These are phyloP conservation scores for Chamaetylas fuelleborni DNA, from an alignment of 2,113 vertebrate genomes.

Conservation along the genomic window DNA sequence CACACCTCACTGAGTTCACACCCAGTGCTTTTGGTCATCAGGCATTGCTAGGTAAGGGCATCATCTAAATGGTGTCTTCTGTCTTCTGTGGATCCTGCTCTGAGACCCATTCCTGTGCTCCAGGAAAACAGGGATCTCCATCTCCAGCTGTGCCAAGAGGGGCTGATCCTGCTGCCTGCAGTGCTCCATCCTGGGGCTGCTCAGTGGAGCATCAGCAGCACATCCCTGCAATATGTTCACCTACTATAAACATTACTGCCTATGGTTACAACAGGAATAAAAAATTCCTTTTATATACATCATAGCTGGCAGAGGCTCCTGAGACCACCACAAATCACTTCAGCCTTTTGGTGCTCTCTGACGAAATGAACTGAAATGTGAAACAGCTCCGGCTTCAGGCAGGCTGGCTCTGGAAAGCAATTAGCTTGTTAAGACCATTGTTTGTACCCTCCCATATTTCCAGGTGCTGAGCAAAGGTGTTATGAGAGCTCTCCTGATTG, in stretches of 20 bases:
- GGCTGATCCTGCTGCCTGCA: background rate
- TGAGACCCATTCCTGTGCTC: background rate
- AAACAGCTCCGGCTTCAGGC: conserved; percentile 36
- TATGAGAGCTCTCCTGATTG: conserved; percentile 33
- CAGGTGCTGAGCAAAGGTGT: conserved; percentile 36
- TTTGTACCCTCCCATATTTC: conserved; percentile 47
- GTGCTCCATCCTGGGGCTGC: rapidly evolving
- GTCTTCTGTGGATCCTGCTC: background rate
- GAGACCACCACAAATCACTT: conserved; percentile 70
- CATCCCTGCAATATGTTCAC: conserved; percentile 62
- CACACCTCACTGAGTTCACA: background rate
- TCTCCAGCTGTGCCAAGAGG: background rate
- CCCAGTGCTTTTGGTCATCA: background rate
- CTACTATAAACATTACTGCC: conserved; percentile 74
- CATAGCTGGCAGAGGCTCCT: conserved; percentile 67
- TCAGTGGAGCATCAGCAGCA: rapidly evolving
- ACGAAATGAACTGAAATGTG: conserved; percentile 60
- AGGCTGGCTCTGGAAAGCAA: conserved; percentile 54
- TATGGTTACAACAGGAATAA: conserved; percentile 73
- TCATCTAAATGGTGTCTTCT: background rate
- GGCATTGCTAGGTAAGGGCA: background rate
- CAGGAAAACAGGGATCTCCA: background rate
- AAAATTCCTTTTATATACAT: conserved; percentile 73
- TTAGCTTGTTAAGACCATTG: conserved; percentile 59
- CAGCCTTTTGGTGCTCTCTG: conserved; percentile 57